Conservation (phyloP, 1,140 invertebrate species). For the Arctopsyche grandis region DNA sequence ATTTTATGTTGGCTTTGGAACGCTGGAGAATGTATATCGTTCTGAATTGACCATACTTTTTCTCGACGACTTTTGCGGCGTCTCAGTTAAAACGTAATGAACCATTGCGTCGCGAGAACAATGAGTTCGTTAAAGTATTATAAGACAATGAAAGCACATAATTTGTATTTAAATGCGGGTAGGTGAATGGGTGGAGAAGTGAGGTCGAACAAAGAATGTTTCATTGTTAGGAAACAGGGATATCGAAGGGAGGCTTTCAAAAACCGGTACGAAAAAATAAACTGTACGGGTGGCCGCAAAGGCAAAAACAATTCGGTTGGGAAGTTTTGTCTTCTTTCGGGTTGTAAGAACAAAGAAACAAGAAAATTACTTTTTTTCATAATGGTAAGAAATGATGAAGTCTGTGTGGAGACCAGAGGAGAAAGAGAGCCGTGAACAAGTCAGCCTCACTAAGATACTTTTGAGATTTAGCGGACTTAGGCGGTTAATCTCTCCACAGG, state of each 20-base stretch:
- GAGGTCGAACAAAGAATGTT: background rate
- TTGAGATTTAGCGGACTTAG: conserved; percentile 28
- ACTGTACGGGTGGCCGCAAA: background rate
- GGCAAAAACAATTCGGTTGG: background rate
- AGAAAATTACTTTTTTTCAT: conserved; percentile 6
- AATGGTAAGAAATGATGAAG: conserved; percentile 22
- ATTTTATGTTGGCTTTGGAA: too few species aligned
- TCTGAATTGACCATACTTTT: too few species aligned
- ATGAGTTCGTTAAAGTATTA: background rate
- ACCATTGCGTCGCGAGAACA: too few species aligned
- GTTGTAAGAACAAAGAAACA: conserved; percentile 11
- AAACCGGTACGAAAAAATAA: conserved; percentile 4
- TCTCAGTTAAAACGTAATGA: too few species aligned
- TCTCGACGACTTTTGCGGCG: too few species aligned
- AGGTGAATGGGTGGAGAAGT: background rate
- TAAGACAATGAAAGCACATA: background rate
- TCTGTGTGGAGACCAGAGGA: background rate
- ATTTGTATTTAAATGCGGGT: conserved; percentile 16
- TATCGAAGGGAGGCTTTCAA: background rate
- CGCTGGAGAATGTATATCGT: too few species aligned
- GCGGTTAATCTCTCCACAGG: conserved; percentile 17
- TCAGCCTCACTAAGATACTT: conserved; percentile 12
- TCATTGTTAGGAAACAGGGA: background rate
- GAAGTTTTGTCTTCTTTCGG: background rate
- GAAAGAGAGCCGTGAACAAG: conserved; percentile 26